Percentiles rank a stretch among this genome's conserved stretches.
phyloP scores from a whole-genome alignment of 1,140 invertebrate species.

The Drosophila sp. region DNA sequence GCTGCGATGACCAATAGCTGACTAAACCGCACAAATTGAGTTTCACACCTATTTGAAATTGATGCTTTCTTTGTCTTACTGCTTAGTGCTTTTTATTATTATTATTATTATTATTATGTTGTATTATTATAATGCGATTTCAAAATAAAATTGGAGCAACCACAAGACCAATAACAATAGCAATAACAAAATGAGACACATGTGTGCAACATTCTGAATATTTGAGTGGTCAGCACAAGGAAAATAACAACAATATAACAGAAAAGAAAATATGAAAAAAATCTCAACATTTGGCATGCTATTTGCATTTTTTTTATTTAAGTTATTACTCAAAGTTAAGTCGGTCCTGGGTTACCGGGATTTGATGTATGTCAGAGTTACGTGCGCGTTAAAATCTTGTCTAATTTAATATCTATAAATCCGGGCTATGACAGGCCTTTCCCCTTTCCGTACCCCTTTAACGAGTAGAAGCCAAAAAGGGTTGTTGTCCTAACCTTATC shows the following conservation, averaged over 20 bases:
- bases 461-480: slow-evolving; percentile 31
- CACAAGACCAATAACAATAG: slow-evolving; percentile 24
- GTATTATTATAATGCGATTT: slow-evolving; percentile 71
- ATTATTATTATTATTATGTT: slow-evolving; percentile 74
- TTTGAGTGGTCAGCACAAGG: slow-evolving; percentile 71
- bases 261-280: slow-evolving; percentile 35
- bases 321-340: slow-evolving; percentile 58
- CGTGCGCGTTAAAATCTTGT: slow-evolving; percentile 78
- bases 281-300: slow-evolving; percentile 74
- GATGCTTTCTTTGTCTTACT: slow-evolving; percentile 49
- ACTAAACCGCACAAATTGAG: slow-evolving; percentile 36
- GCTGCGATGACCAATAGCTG: slow-evolving; percentile 39
- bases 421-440: slow-evolving; percentile 60
- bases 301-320: slow-evolving; percentile 65
- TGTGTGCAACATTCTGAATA: slow-evolving; percentile 45
- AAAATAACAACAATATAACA: slow-evolving; percentile 2
- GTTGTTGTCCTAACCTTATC: slow-evolving; percentile 69
- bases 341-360: slow-evolving; percentile 47
- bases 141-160: slow-evolving; percentile 68
- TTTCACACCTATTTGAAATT: slow-evolving; percentile 73
- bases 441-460: slow-evolving; percentile 13
- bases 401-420: slow-evolving; percentile 83
- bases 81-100: slow-evolving; percentile 53
- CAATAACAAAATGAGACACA: slow-evolving; percentile 58
- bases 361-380: slow-evolving; percentile 81